Base-by-base conservation (phyloP, 2,113 vertebrate species). In the Tyrannus savana region DNA sequence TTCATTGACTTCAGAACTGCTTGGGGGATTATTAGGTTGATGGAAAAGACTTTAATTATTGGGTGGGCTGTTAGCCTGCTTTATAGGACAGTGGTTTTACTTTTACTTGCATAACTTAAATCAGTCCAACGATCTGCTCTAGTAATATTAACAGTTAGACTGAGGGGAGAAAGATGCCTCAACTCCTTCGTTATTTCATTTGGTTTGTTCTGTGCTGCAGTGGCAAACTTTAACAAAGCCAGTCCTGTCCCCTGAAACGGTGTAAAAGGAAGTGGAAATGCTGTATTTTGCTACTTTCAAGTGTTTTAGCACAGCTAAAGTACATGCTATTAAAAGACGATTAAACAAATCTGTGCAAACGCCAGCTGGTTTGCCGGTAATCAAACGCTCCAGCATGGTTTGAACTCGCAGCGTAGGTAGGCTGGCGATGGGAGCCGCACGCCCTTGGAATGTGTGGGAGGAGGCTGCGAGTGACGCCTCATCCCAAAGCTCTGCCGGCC, bases 261-360 rank as follows among this genome's bases (percentile, higher is more conserved):
- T 10, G 39, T 10, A n/a, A 52, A 75, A 77, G 69, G 69, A 90
- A 71, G 76, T 87, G 69, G 47, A 71, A 89, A 12, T 27, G 47
- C 91, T 68, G 44, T 23, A 67, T 95, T 90, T 42, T 90, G 59
- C 88, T 19, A 2, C 75, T 90, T 77, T 37, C 21, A 56, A 95
- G 69, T 84, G 79, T 69, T 84, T 83, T 31, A 93, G 76, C 60
- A 12, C 67, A 55, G 79, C 71, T 77, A 44, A 89, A 95, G 94
- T 76, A 79, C 41, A 21, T 53, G 89, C 94, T 96, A 91, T 96
- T 97, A 96, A 95, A 95, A 95, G 95, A 89, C 41, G 81, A 92
- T 97, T 95, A 94, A 86, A 92, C 3, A 44, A 76, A 94, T 91
- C 77, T 89, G 72, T 84, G 15, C 81, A 85, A 94, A 87, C 87